Conservation (phyloP, 2,888 invertebrate genomes). For the Brassicogethes aeneus region DNA sequence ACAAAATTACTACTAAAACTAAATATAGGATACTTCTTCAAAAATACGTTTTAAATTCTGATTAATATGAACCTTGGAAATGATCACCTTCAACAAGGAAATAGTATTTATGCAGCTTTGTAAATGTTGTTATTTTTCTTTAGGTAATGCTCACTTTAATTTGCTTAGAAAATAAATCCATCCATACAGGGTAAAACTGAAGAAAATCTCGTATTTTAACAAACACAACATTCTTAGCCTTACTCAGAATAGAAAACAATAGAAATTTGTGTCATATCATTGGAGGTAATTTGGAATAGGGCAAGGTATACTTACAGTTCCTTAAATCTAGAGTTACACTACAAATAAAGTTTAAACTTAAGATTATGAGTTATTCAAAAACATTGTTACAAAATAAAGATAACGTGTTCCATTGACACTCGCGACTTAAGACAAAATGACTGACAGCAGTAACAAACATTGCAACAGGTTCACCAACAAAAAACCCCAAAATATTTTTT, state of each 20-base stretch:
- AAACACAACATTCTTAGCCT: constrained; percentile 2
- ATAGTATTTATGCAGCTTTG: too few species aligned
- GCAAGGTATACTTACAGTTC: constrained; percentile 11
- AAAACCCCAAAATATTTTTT: not conserved
- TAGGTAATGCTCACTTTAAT: too few species aligned
- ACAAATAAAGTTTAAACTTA: constrained; percentile 1
- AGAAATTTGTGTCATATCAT: constrained; percentile 1
- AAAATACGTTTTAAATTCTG: not conserved
- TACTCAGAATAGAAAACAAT: constrained; percentile 2
- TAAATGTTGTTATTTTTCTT: too few species aligned
- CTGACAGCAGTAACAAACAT: constrained; percentile 20
- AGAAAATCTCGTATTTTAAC: too few species aligned
- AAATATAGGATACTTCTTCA: not conserved
- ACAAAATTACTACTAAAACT: too few species aligned
- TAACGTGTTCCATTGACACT: constrained; percentile 17
- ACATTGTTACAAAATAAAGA: constrained; percentile 17
- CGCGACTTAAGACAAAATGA: constrained; percentile 20
- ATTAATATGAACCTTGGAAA: not conserved
- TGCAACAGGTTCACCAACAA: not conserved
- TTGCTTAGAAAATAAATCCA: too few species aligned
- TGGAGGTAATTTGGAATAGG: not conserved
- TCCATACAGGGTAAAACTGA: too few species aligned
- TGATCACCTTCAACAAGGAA: too few species aligned
- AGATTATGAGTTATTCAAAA: constrained; percentile 7
- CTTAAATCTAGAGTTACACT: constrained; percentile 9